Percentiles rank a stretch among this genome's conserved stretches.
phyloP scores from a whole-genome alignment of 2,888 invertebrate genomes.

The Conus canariensis region DNA sequence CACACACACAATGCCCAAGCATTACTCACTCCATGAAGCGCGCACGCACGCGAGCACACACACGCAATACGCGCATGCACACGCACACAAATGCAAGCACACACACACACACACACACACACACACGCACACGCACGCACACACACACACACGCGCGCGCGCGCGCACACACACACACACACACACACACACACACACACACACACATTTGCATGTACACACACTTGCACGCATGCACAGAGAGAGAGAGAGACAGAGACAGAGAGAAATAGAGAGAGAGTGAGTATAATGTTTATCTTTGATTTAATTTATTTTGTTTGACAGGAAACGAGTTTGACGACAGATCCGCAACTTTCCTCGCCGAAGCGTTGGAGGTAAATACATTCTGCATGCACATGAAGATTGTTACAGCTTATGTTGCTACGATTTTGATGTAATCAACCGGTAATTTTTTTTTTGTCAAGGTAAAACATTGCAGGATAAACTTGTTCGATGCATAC shows the following conservation, averaged over 20 bases:
- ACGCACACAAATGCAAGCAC: neutral
- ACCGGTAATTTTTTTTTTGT: neutral
- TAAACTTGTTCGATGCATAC: no score
- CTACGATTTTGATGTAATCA: neutral
- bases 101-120: constrained; percentile 8
- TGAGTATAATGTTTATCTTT: no score
- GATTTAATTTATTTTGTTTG: neutral
- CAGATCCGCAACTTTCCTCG: constrained; percentile 62
- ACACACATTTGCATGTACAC: neutral
- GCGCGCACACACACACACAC: neutral
- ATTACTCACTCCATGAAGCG: no score
- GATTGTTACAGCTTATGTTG: no score
- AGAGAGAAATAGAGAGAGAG: neutral
- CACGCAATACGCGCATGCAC: neutral
- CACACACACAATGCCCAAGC: neutral
- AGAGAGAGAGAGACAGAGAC: neutral
- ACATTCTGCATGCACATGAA: neutral
- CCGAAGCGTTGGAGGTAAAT: constrained; percentile 67
- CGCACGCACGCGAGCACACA: neutral
- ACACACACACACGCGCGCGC: neutral
- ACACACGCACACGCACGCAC: neutral
- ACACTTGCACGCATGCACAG: neutral
- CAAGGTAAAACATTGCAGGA: no score
- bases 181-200: constrained; percentile 20
- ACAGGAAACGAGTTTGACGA: constrained; percentile 70